Evolutionary conservation across 2,797 vertebrate genomes (phyloP).

Genomic region (Rhabdophis nuchalis): DNA sequence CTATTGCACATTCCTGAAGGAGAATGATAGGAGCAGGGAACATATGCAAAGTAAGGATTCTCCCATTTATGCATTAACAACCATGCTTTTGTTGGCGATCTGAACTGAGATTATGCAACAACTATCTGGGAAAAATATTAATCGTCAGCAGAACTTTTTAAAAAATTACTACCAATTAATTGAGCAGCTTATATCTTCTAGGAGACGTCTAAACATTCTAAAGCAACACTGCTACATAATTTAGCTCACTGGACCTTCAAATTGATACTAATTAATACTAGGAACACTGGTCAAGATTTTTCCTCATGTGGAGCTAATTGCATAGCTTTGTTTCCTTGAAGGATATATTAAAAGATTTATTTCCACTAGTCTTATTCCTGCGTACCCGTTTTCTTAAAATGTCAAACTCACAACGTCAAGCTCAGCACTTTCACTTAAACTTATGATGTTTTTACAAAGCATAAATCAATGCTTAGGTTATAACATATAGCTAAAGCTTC

Average conservation of each 20-base stretch:
- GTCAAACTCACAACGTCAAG: no score
- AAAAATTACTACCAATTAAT: neutral
- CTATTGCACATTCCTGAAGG: neutral
- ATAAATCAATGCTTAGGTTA: neutral
- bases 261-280: neutral
- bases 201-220: neutral
- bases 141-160: neutral
- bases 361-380: neutral
- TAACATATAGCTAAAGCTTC: neutral
- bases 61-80: neutral
- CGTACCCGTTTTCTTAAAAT: neutral
- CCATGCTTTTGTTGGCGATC: neutral
- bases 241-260: neutral
- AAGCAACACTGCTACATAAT: neutral
- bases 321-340: neutral
- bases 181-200: neutral
- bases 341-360: neutral
- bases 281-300: neutral
- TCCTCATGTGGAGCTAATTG: neutral
- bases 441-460: neutral
- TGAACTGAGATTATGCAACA: neutral
- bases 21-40: neutral
- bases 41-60: neutral
- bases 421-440: neutral
- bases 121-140: neutral